Evolutionary conservation across 1,140 invertebrate species (phyloP).

Genomic region (Tenebrio molitor): DNA sequence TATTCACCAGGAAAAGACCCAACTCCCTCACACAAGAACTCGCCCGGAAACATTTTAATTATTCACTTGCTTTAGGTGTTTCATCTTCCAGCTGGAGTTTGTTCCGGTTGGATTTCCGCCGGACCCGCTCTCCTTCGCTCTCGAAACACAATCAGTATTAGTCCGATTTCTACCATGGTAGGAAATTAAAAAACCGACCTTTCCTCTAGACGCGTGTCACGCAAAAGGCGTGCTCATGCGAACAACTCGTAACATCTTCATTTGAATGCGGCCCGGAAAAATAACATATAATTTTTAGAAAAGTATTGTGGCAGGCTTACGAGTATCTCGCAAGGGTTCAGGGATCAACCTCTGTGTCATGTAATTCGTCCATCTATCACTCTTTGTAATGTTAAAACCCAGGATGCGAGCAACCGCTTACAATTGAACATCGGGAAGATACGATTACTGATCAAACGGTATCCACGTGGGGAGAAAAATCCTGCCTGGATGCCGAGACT

Average conservation of each 20-base stretch:
- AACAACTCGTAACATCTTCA: slow-evolving; percentile 33
- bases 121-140: neutral
- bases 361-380: slow-evolving; percentile 18
- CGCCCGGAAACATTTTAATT: slow-evolving; percentile 44
- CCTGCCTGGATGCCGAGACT: too few relatives aligned
- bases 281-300: slow-evolving; percentile 25
- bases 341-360: neutral
- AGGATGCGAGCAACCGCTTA: neutral
- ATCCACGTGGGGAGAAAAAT: too few relatives aligned
- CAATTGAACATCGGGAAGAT: neutral
- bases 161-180: neutral
- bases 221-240: slow-evolving; percentile 21
- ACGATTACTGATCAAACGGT: too few relatives aligned
- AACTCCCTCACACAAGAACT: slow-evolving; percentile 19
- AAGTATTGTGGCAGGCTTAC: slow-evolving; percentile 2
- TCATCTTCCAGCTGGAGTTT: slow-evolving; percentile 5
- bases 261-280: slow-evolving; percentile 16
- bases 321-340: neutral
- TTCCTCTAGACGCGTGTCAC: slow-evolving; percentile 4
- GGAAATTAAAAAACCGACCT: slow-evolving; percentile 14
- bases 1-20: slow-evolving; percentile 24
- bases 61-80: slow-evolving; percentile 44
- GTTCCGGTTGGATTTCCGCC: neutral
- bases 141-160: slow-evolving; percentile 8
- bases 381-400: slow-evolving; percentile 20